A percentile compares a stretch with the other conserved stretches of the same genome.
These are phyloP conservation scores for Troides aeacus DNA, from an alignment of 2,888 invertebrate species.

Conservation along the genomic window DNA sequence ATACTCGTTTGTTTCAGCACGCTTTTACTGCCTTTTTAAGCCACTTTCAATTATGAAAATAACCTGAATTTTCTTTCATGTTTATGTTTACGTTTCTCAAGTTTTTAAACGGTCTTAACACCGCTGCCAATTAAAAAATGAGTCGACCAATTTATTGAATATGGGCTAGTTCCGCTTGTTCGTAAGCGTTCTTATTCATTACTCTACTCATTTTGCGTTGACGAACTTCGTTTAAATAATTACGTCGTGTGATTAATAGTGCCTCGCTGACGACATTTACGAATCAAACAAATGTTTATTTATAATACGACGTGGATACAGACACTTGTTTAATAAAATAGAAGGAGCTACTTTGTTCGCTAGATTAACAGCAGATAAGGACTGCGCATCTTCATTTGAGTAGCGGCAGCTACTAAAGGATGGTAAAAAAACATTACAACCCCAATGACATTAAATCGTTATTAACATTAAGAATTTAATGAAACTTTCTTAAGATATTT, in stretches of 20 bases:
- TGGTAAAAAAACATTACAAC: too few relatives aligned
- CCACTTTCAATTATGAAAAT: slow-evolving; percentile 24
- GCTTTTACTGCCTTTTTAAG: slow-evolving; percentile 23
- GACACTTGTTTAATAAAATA: neutral
- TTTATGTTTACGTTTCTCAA: slow-evolving; percentile 48
- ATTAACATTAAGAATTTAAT: too few relatives aligned
- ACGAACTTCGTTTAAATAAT: slow-evolving; percentile 28
- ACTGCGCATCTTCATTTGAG: neutral
- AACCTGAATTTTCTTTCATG: slow-evolving; percentile 12
- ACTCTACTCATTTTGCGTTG: slow-evolving; percentile 47
- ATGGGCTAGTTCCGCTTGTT: slow-evolving; percentile 69
- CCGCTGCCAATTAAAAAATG: slow-evolving; percentile 64
- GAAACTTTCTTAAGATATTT: too few relatives aligned
- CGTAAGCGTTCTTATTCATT: slow-evolving; percentile 43
- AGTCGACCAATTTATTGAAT: slow-evolving; percentile 68
- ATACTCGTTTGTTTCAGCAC: slow-evolving; percentile 20
- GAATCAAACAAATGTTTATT: neutral
- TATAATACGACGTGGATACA: neutral
- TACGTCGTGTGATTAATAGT: slow-evolving; percentile 4
- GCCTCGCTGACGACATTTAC: neutral
- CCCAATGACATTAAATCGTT: too few relatives aligned
- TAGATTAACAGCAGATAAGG: slow-evolving; percentile 14
- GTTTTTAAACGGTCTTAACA: slow-evolving; percentile 54
- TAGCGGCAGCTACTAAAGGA: too few relatives aligned
- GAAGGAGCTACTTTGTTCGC: neutral